phyloP scores from a whole-genome alignment of 2,113 vertebrate genomes.

The Mobula hypostoma region DNA sequence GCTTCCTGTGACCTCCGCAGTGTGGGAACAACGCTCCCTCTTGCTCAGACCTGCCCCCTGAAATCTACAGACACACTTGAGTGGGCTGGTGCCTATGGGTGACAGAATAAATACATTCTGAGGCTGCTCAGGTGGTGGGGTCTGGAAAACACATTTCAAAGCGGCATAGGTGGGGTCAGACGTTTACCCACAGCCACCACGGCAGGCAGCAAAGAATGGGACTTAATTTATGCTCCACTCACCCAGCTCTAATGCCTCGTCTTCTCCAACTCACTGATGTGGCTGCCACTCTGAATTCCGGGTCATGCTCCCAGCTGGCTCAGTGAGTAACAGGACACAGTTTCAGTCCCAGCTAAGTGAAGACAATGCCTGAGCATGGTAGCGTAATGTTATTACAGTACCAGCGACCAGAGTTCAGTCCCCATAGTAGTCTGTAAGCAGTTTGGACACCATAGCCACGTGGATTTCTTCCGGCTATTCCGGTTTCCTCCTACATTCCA shows the following conservation, averaged over 20 bases:
- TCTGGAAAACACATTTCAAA: neutral
- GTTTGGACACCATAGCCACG: too few relatives aligned
- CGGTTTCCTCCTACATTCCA: too few relatives aligned
- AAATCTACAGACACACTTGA: neutral
- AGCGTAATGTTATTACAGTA: too few relatives aligned
- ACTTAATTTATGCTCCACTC: neutral
- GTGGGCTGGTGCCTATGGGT: neutral
- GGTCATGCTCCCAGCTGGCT: neutral
- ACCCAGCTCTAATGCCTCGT: neutral
- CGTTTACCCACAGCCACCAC: neutral
- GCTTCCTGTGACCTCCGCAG: slow-evolving; percentile 29
- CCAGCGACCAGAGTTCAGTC: too few relatives aligned
- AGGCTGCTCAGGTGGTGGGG: neutral
- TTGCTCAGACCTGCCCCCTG: slow-evolving; percentile 3
- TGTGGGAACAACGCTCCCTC: slow-evolving; percentile 14
- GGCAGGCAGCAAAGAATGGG: too few relatives aligned
- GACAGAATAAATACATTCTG: neutral
- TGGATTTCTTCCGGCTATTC: too few relatives aligned
- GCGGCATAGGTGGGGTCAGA: neutral
- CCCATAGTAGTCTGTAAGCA: too few relatives aligned
- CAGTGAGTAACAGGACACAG: neutral
- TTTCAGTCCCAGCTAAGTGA: neutral
- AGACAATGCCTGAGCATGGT: neutral
- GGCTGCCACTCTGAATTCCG: neutral
- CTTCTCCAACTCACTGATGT: neutral